Percentiles rank a stretch among this genome's conserved stretches.
phyloP scores from a whole-genome alignment of 2,113 vertebrate species.

The Mus pahari region DNA sequence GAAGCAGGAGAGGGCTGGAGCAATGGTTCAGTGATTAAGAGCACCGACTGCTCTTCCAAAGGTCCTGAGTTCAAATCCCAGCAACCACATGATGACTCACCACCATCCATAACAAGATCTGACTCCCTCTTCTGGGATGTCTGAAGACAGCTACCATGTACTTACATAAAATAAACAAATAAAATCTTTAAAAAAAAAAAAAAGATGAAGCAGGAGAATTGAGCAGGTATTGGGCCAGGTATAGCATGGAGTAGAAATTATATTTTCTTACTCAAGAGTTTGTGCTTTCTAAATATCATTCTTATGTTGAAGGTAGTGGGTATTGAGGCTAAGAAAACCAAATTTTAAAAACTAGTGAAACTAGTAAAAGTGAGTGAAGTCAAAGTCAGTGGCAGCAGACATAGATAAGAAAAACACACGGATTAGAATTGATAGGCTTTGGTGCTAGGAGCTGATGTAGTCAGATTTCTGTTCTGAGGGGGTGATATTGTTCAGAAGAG shows the following conservation, averaged over 20 bases:
- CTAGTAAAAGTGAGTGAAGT: not conserved
- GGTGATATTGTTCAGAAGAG: not conserved
- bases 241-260: not conserved
- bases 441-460: not conserved
- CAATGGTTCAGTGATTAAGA: no score
- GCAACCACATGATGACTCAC: no score
- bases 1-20: not conserved
- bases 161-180: no score
- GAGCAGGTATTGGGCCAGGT: not conserved
- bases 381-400: not conserved
- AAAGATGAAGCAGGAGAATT: not conserved
- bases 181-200: no score
- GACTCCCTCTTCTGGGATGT: no score
- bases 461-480: not conserved
- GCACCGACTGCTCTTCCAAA: no score
- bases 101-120: no score
- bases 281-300: slow-evolving; percentile 5
- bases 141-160: no score
- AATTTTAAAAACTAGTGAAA: not conserved
- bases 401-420: not conserved
- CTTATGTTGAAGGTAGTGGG: not conserved
- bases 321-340: slow-evolving; percentile 31
- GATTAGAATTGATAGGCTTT: not conserved
- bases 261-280: not conserved
- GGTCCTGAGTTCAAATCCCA: no score